Conservation (phyloP, 2,888 invertebrate species). For the Lutraria lutraria region DNA sequence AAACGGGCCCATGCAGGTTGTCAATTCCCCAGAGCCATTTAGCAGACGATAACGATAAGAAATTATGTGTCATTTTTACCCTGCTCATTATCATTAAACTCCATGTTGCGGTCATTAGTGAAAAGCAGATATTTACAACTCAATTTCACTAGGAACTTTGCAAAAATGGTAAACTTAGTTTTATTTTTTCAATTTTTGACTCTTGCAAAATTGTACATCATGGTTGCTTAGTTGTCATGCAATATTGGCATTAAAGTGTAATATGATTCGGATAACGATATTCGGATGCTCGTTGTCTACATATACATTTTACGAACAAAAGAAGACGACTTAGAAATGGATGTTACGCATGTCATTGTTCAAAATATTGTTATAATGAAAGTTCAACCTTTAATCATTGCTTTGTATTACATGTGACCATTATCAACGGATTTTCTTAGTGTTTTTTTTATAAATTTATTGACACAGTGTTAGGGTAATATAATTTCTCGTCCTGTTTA, state of each 20-base stretch:
- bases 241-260: background rate
- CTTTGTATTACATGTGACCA: too few species aligned
- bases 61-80: background rate
- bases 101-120: conserved; percentile 25
- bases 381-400: too few species aligned
- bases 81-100: conserved; percentile 14
- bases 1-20: too few species aligned
- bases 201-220: background rate
- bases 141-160: conserved; percentile 39
- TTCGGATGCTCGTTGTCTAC: conserved; percentile 2
- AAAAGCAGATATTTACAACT: conserved; percentile 6
- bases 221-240: background rate
- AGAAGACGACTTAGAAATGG: too few species aligned
- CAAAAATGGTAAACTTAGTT: conserved; percentile 39
- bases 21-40: background rate
- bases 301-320: too few species aligned
- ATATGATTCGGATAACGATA: background rate
- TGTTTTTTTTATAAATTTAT: too few species aligned
- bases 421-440: too few species aligned
- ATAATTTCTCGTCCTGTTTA: too few species aligned
- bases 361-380: too few species aligned
- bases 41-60: background rate
- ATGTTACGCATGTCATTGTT: too few species aligned
- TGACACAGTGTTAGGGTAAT: too few species aligned
- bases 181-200: background rate